phyloP scores from a whole-genome alignment of 1,140 invertebrate genomes.

The Drosophila triauraria region DNA sequence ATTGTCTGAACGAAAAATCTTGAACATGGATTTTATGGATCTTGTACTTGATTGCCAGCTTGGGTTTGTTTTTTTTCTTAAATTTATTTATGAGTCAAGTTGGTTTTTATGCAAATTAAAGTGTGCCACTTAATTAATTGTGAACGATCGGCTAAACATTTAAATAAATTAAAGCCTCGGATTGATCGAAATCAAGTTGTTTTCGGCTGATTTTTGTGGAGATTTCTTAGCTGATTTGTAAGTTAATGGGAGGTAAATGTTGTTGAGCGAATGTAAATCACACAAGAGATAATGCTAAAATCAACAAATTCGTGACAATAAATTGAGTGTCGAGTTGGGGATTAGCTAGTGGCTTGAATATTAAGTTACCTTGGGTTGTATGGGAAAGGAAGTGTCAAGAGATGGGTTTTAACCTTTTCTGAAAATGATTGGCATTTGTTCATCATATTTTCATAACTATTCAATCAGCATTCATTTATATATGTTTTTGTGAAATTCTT shows the following conservation, averaged over 20 bases:
- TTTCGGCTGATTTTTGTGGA: conserved; percentile 22
- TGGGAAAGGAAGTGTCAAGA: not conserved
- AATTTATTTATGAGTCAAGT: conserved; percentile 34
- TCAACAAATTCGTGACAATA: conserved; percentile 28
- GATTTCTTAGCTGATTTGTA: conserved; percentile 26
- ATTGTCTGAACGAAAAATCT: conserved; percentile 52
- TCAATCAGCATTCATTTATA: not conserved
- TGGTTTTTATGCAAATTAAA: conserved; percentile 52
- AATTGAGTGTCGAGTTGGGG: conserved; percentile 15
- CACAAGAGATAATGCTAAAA: not conserved
- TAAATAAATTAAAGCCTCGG: conserved; percentile 40
- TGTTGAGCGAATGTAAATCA: conserved; percentile 33
- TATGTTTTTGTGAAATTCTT: not conserved
- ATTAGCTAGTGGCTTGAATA: conserved; percentile 9
- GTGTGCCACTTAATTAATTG: conserved; percentile 62
- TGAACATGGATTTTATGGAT: conserved; percentile 55
- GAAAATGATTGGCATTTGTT: not conserved
- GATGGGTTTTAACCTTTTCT: not conserved
- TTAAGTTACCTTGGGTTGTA: conserved; percentile 1
- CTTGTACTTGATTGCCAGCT: conserved; percentile 43
- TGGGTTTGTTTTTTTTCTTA: conserved; percentile 6
- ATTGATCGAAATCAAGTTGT: conserved; percentile 37
- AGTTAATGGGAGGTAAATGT: conserved; percentile 20
- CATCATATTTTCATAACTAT: not conserved
- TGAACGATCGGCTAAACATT: conserved; percentile 30